phyloP scores from a whole-genome alignment of 2,888 invertebrate species.

The Apodemia duryi region DNA sequence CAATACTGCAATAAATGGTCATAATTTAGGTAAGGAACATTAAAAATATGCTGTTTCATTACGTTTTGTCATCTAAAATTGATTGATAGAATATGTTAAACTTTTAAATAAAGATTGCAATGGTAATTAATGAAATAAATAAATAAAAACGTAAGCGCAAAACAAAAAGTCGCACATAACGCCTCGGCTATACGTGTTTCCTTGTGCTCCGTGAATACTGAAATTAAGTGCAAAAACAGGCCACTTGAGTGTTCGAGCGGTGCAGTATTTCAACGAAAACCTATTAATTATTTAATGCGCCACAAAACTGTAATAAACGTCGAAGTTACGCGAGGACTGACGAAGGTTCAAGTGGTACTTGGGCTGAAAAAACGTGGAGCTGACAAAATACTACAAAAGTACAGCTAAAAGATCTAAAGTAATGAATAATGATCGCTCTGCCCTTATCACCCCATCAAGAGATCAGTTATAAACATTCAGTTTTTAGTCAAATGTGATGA shows the following conservation, averaged over 20 bases:
- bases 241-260: slow-evolving; percentile 21
- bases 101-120: no score
- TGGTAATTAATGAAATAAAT: no score
- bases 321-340: slow-evolving; percentile 16
- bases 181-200: not conserved
- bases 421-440: not conserved
- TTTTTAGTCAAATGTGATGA: slow-evolving; percentile 14
- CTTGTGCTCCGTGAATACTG: not conserved
- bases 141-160: not conserved
- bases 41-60: no score
- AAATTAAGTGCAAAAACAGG: not conserved
- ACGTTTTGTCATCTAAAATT: no score
- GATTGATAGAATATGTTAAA: no score
- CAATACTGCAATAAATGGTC: no score
- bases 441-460: not conserved
- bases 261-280: slow-evolving; percentile 43
- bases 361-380: not conserved
- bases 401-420: not conserved
- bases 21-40: no score
- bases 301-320: slow-evolving; percentile 12
- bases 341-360: slow-evolving; percentile 19
- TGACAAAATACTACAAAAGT: not conserved
- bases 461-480: slow-evolving; percentile 12
- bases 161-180: not conserved
- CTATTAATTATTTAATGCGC: slow-evolving; percentile 51